Conservation (phyloP, 2,113 vertebrate species). For the Piaya cayana region DNA sequence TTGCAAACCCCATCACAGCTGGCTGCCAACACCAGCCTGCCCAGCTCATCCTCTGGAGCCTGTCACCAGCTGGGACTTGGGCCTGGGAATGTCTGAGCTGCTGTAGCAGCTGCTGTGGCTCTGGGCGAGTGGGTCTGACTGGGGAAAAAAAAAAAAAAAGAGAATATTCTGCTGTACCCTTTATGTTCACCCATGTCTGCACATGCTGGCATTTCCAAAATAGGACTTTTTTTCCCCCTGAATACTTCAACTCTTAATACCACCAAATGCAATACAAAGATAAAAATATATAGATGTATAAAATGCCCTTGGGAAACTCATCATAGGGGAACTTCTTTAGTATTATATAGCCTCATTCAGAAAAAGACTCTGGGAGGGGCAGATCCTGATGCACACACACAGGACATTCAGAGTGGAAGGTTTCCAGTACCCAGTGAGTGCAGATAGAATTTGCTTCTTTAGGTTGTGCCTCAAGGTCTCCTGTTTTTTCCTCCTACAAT, state of each 20-base stretch:
- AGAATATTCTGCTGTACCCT: neutral
- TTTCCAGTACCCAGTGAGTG: neutral
- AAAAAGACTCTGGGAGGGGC: neutral
- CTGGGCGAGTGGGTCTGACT: neutral
- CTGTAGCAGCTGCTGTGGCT: neutral
- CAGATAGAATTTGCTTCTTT: neutral
- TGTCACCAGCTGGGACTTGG: neutral
- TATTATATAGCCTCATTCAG: neutral
- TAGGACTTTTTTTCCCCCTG: neutral
- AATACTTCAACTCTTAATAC: neutral
- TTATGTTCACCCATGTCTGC: neutral
- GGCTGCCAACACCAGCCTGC: neutral
- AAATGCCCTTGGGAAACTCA: neutral
- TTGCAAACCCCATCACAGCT: neutral
- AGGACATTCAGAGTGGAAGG: fast-evolving
- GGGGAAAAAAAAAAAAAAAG: neutral
- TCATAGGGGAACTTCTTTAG: neutral
- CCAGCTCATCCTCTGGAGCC: neutral
- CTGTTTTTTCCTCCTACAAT: neutral
- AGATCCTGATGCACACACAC: neutral
- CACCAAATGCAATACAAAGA: neutral
- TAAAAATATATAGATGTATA: neutral
- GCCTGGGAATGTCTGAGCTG: neutral
- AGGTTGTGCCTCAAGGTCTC: neutral
- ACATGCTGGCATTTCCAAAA: neutral